Percentiles rank a stretch among this genome's conserved stretches.
Conservation (phyloP, 2,797 vertebrate species). For the Petrocephalus sullivani region DNA sequence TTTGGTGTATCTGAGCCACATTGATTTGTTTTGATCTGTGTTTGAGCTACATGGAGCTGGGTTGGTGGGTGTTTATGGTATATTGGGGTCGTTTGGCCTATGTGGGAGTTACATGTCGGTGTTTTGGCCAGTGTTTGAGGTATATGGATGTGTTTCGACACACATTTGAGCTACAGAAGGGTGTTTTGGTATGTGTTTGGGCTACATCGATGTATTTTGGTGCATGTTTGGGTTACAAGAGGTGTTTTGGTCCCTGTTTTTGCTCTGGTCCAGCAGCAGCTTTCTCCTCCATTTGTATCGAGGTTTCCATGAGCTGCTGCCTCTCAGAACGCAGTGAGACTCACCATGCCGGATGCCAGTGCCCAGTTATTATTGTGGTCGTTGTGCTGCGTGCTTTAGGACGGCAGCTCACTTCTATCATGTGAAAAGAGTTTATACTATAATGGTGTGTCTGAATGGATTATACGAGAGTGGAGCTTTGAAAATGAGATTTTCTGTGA, state of each 20-base stretch:
- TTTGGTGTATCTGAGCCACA: background rate
- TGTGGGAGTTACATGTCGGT: background rate
- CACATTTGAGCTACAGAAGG: background rate
- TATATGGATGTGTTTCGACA: background rate
- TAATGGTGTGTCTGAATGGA: background rate
- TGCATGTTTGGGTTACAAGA: background rate
- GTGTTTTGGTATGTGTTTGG: background rate
- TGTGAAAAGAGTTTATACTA: background rate
- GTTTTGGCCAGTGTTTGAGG: background rate
- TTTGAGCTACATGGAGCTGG: background rate
- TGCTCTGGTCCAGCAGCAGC: background rate
- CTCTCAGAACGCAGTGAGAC: background rate
- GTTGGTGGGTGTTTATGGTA: background rate
- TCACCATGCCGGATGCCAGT: background rate
- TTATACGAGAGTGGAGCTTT: background rate
- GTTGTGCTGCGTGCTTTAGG: background rate
- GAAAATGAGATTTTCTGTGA: background rate
- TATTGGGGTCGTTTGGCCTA: no score
- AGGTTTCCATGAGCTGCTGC: background rate
- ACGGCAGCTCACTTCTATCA: background rate
- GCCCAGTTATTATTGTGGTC: no score
- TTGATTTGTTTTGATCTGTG: background rate
- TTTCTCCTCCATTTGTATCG: background rate
- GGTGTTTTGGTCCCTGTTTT: background rate
- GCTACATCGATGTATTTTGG: background rate